Evolutionary conservation across 92 coral and sea anemone species (phyloP).

Genomic region (Micromussa lordhowensis): DNA sequence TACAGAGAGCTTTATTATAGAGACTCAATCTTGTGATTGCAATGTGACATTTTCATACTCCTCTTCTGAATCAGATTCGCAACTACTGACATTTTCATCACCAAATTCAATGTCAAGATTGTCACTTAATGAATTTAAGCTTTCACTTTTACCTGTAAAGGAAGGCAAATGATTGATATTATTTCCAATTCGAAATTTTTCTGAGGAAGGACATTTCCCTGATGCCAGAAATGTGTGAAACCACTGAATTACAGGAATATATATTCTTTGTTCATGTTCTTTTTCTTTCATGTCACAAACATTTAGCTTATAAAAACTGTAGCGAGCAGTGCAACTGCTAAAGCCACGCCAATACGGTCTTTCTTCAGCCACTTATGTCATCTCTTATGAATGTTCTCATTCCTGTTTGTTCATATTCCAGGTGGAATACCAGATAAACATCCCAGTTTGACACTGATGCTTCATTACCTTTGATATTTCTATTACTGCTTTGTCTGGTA

Average conservation of each 20-base stretch:
- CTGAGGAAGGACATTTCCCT: conserved; percentile 24
- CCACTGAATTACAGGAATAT: conserved; percentile 49
- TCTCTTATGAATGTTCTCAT: conserved; percentile 59
- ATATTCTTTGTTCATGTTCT: conserved; percentile 18
- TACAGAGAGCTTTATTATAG: too few species aligned
- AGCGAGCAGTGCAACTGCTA: conserved; percentile 61
- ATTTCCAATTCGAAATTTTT: conserved; percentile 50
- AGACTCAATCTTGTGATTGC: conserved; percentile 40
- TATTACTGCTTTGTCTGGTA: conserved; percentile 41
- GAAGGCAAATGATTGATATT: not conserved
- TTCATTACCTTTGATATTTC: conserved; percentile 41
- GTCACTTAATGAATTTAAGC: conserved; percentile 9
- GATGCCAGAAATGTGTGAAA: conserved; percentile 30
- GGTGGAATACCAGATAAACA: conserved; percentile 65
- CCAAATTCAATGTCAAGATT: conserved; percentile 23
- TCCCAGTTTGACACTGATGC: conserved; percentile 47
- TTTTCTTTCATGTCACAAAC: conserved; percentile 16
- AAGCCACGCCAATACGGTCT: conserved; percentile 64
- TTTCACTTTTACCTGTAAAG: not conserved
- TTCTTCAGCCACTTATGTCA: conserved; percentile 60
- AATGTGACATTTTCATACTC: conserved; percentile 18
- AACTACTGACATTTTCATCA: conserved; percentile 12
- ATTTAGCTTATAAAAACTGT: conserved; percentile 46
- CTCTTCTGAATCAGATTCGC: conserved; percentile 8
- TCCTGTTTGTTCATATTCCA: conserved; percentile 68